Evolutionary conservation across 2,797 vertebrate species (phyloP).

Genomic region (Perodicticus potto): DNA sequence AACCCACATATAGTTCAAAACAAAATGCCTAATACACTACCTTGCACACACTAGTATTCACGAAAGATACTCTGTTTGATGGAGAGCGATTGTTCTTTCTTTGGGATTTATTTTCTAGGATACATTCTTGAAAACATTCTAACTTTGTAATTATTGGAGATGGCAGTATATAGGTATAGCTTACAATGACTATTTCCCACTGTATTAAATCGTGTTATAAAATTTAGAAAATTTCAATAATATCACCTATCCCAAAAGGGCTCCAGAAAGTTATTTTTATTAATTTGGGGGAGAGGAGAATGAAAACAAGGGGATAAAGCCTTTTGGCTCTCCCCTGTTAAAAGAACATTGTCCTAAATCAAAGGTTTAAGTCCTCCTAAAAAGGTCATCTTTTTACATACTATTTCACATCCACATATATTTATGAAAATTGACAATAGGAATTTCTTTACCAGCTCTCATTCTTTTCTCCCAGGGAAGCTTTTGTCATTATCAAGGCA

Average conservation of each 20-base stretch:
- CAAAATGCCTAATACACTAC: not conserved
- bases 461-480: slow-evolving; percentile 2
- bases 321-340: not conserved
- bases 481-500: not conserved
- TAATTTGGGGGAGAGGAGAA: not conserved
- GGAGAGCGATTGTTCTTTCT: not conserved
- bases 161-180: not conserved
- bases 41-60: not conserved
- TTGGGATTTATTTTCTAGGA: not conserved
- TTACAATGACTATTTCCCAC: not conserved
- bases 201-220: slow-evolving; percentile 31
- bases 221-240: slow-evolving; percentile 27
- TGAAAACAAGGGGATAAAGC: not conserved
- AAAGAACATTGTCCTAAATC: not conserved
- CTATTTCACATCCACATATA: not conserved
- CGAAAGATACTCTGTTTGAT: not conserved
- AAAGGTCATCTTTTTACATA: not conserved
- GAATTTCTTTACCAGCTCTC: not conserved
- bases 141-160: not conserved
- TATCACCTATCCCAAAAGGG: not conserved
- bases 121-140: not conserved
- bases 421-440: not conserved
- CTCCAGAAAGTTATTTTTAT: not conserved
- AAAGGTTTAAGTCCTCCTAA: slow-evolving; percentile 13
- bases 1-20: not conserved